phyloP scores from a whole-genome alignment of 2,113 vertebrate genomes.

The Tor tambroides region DNA sequence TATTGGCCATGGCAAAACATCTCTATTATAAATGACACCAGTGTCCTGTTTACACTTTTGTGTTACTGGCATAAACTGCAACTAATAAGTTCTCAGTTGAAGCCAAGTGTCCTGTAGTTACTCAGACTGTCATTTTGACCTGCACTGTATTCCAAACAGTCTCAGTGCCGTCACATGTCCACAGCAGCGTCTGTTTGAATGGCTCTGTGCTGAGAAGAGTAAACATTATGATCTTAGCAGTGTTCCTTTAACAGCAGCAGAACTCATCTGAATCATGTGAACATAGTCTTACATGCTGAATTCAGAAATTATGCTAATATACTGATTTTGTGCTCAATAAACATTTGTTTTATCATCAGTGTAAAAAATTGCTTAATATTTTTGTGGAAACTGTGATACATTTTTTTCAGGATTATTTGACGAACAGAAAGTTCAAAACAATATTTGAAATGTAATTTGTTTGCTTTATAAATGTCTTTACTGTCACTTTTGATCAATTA shows the following conservation, averaged over 20 bases:
- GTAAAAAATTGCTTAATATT: neutral
- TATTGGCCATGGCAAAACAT: neutral
- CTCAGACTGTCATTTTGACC: slow-evolving; percentile 16
- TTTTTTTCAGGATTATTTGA: neutral
- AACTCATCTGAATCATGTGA: neutral
- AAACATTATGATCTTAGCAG: slow-evolving; percentile 20
- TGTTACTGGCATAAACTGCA: slow-evolving; percentile 18
- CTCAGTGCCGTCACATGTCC: slow-evolving; percentile 17
- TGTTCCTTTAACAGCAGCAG: neutral
- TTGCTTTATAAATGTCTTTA: too few species aligned
- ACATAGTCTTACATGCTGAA: neutral
- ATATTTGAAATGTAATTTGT: too few species aligned
- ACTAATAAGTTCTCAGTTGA: slow-evolving; percentile 11
- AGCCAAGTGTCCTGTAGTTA: slow-evolving; percentile 18
- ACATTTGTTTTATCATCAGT: neutral
- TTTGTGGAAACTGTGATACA: neutral
- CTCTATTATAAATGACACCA: neutral
- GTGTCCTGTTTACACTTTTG: neutral
- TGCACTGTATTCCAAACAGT: slow-evolving; percentile 1
- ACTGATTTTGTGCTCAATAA: too few species aligned
- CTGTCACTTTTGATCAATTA: too few species aligned
- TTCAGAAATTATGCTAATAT: too few species aligned
- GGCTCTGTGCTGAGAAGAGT: slow-evolving; percentile 1
- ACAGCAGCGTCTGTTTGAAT: neutral
- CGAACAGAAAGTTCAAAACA: too few species aligned